Percentiles rank a stretch among this genome's conserved stretches.
Evolutionary conservation across 2,797 vertebrate species (phyloP).

Genomic region (Margarornis squamiger): DNA sequence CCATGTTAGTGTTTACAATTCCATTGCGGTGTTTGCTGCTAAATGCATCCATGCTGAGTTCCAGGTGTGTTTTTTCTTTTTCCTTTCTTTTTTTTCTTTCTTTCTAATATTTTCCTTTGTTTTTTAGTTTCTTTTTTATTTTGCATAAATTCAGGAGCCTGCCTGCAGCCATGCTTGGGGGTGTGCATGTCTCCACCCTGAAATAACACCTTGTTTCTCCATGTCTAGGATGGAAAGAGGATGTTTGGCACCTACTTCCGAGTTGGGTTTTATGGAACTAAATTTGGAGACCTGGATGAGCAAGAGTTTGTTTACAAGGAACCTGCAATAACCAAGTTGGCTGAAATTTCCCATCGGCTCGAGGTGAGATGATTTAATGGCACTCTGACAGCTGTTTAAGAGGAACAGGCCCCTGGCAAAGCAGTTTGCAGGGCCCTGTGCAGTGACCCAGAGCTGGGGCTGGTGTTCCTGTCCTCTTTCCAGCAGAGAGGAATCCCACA

Average conservation of each 20-base stretch:
- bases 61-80: conserved; percentile 38
- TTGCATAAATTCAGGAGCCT: conserved; percentile 40
- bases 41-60: conserved; percentile 43
- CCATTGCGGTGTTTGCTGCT: conserved; percentile 46
- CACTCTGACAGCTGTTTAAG: not conserved
- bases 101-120: not conserved
- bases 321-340: conserved; percentile 96
- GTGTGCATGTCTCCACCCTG: not conserved
- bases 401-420: not conserved
- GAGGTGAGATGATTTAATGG: conserved; percentile 80
- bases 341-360: conserved; percentile 95
- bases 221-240: conserved; percentile 90
- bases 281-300: conserved; percentile 96
- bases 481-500: not conserved
- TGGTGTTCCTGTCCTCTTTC: not conserved
- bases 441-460: not conserved
- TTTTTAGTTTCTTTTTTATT: not conserved
- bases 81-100: conserved; percentile 4
- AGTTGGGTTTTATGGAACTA: conserved; percentile 96
- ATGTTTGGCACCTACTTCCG: conserved; percentile 99
- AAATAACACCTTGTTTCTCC: conserved; percentile 68
- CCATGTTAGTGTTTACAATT: conserved; percentile 21
- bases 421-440: not conserved
- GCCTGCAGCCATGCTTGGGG: not conserved
- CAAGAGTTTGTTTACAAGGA: conserved; percentile 99